Base-by-base conservation (phyloP, 2,888 invertebrate genomes). In the Odontocolon sp. region DNA sequence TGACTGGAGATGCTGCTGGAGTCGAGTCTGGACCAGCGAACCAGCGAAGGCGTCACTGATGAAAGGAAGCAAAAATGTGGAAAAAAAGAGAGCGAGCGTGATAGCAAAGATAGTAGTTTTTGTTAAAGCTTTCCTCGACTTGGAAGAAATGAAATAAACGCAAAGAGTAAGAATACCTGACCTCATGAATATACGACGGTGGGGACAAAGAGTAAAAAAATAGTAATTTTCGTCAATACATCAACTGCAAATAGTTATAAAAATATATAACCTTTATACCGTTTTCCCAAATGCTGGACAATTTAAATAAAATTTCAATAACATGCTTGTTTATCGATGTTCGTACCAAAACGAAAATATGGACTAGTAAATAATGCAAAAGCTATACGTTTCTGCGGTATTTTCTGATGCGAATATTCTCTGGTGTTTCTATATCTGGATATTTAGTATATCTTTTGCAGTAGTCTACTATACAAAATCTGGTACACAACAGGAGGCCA, bases 11-110 rank as follows among this genome's bases (percentile, higher is more conserved):
- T 57, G 50, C 9, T 28, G 50, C 50, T 50, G 50, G 50, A 50
- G 14, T 23, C 50, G 26, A 3, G 26, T 42, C 33, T 61, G 50
- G 61, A 50, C 28, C 23, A 31, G 31, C 18, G 38, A 36, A 40
- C 33, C 52, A 52, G 16, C 54, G 52, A 54, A 59, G 66, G 73
- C 50, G 66, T 52, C 42, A 47, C 47, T 83, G 86, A 84, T 86
- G 84, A 87, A 86, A 87, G 83, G 82, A 83, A 83, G 84, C 83
- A n/a, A 81, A 84, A 85, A 84, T 77, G 80, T 80, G 80, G 82
- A 81, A 83, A 85, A 85, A 84, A 82, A 80, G 79, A 76, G 70
- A 74, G 81, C 79, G 66, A 81, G 80, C 21, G 71, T 33, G 56
- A 54, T 73, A 36, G 40, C 57, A 42, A 42, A 54, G 67, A 73